Evolutionary conservation across 2,113 vertebrate genomes (phyloP), one percentile per base, ranked within the genome.

Genomic region (Bothrops jararaca): DNA sequence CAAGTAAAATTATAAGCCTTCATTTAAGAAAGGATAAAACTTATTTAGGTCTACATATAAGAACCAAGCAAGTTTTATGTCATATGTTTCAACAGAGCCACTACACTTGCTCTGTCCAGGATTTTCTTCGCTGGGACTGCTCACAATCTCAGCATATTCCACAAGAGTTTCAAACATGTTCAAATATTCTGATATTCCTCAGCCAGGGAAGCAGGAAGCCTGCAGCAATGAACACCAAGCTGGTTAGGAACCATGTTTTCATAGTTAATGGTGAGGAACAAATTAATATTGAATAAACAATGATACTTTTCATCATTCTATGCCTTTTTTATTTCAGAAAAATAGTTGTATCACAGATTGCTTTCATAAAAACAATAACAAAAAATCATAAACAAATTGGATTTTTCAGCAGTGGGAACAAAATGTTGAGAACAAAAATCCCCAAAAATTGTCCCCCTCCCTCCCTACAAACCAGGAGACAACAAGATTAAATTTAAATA

Each of bases 271-370:
- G 34, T 9, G 18, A 80, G 39, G 18, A 22, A 80, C 20, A 80
- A 80, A 10, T 89, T 29, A 52, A 2, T 50, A 34, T 26, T 34
- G 45, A 89, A 93, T 56, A 88, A 69, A 94, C 26, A n/a, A 80
- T 1, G 18, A 4, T 56, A 45, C 1, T 56, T 24, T 74, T 93
- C 93, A 97, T 95, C 96, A 97, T 97, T 96, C 97, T 97, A 97
- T 94, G 97, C 96, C 94, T 97, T 98, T 87, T 98, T 98, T 97
- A 97, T 97, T 97, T 97, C 96, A 97, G 97, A 98, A 98, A 80
- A 98, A 98, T 98, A 98, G 18, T 95, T 96, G 95, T 96, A 95
- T 92, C 92, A 97, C 93, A 95, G 96, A 96, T 97, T 95, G 96
- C 93, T 95, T 93, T 97, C 96, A 97, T 96, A 98, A 97, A 97